Evolutionary conservation across 1,140 invertebrate genomes (phyloP).

Genomic region (Vanessa atalanta): DNA sequence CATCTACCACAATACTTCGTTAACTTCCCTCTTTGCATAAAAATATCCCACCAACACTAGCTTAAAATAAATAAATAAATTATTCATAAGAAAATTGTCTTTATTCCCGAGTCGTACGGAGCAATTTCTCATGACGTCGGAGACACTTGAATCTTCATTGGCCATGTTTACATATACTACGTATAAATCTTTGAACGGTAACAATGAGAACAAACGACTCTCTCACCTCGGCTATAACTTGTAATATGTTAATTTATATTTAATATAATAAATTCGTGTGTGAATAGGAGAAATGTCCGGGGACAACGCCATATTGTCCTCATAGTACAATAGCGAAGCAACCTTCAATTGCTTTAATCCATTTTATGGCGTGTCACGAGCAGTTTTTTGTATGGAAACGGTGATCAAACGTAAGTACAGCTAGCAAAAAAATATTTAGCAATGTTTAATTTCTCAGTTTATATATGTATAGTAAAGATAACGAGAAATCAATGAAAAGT

Average conservation of each 20-base stretch:
- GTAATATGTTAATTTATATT: conserved; percentile 79
- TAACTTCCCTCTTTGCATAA: conserved; percentile 48
- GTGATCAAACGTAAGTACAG: conserved; percentile 41
- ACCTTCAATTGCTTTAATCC: conserved; percentile 73
- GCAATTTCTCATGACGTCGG: neutral
- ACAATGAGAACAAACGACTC: conserved; percentile 64
- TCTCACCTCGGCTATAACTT: conserved; percentile 59
- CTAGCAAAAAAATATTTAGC: conserved; percentile 4
- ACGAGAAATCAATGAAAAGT: neutral
- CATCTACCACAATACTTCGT: conserved; percentile 65
- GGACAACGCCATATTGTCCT: conserved; percentile 56
- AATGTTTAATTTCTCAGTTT: neutral
- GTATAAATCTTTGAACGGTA: conserved; percentile 67
- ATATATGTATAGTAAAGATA: neutral
- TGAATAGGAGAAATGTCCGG: conserved; percentile 59
- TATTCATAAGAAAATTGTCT: conserved; percentile 6
- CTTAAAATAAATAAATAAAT: conserved; percentile 15
- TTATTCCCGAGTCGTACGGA: neutral
- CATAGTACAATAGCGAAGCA: conserved; percentile 48
- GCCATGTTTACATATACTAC: conserved; percentile 58
- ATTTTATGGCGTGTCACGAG: conserved; percentile 76
- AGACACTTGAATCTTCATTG: conserved; percentile 3
- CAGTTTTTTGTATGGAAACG: conserved; percentile 49
- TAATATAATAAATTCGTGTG: conserved; percentile 74
- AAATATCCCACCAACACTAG: conserved; percentile 21